phyloP scores from a whole-genome alignment of 2,888 invertebrate genomes.

The Gryllus longicercus region DNA sequence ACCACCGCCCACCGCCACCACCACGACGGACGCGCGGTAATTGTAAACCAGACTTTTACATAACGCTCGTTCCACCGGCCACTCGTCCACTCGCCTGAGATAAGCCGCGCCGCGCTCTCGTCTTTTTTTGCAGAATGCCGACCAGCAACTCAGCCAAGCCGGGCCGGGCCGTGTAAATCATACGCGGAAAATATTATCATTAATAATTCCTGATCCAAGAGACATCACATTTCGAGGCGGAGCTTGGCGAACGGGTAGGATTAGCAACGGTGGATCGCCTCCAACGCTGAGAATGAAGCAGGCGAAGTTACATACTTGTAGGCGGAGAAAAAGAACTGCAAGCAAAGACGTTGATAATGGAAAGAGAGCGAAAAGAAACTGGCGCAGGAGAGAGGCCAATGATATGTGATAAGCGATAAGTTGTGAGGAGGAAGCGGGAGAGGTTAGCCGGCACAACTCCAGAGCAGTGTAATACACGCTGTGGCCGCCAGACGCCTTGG shows the following conservation, averaged over 20 bases:
- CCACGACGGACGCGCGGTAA: background rate
- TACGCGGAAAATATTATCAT: background rate
- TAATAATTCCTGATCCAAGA: background rate
- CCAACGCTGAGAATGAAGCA: no score
- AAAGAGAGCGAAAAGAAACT: no score
- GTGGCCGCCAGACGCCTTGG: background rate
- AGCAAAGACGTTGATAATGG: no score
- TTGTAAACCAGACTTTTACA: slow-evolving; percentile 5
- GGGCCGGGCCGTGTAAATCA: background rate
- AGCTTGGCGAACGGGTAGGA: background rate
- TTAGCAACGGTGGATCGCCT: background rate
- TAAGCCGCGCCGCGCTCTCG: background rate
- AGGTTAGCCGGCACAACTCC: background rate
- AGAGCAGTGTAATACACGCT: background rate
- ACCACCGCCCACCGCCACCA: background rate
- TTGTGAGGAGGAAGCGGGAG: background rate
- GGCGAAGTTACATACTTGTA: no score
- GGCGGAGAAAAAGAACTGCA: no score
- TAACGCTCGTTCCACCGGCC: background rate
- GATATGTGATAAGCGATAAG: no score
- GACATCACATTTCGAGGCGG: background rate
- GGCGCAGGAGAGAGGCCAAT: no score
- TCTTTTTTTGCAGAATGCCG: background rate
- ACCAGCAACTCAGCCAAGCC: background rate
- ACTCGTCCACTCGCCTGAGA: background rate